Conservation (phyloP, 2,113 vertebrate genomes). For the Lasiurus cinereus region DNA sequence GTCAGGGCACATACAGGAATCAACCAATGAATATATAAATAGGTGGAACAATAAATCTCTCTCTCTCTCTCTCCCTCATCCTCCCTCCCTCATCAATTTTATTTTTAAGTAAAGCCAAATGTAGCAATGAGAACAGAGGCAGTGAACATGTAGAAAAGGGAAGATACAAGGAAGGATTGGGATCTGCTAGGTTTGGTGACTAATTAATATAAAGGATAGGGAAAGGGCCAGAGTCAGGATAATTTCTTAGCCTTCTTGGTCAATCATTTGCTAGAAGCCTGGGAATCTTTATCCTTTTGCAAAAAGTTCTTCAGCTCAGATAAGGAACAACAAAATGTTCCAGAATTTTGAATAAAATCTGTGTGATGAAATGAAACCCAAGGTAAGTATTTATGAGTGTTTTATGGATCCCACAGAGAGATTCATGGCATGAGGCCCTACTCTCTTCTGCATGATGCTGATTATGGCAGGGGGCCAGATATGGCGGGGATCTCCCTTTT, state of each 20-base stretch:
- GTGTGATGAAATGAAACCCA: slow-evolving; percentile 13
- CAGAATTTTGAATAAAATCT: background rate
- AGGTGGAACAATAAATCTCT: background rate
- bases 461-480: background rate
- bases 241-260: background rate
- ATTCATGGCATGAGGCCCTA: background rate
- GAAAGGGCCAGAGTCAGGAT: background rate
- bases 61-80: no score
- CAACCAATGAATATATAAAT: background rate
- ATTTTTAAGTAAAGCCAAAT: background rate
- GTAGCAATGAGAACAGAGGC: slow-evolving; percentile 3
- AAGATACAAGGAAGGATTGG: background rate
- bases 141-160: background rate
- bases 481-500: no score
- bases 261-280: slow-evolving; percentile 18
- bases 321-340: background rate
- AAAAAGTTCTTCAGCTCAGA: background rate
- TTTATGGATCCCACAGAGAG: background rate
- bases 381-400: background rate
- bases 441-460: background rate
- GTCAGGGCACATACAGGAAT: background rate
- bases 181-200: background rate
- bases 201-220: background rate
- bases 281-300: slow-evolving; percentile 9
- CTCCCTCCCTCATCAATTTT: no score